Percentiles rank a stretch among this genome's conserved stretches.
These are phyloP conservation scores for Pseudomyrmex flavicornis DNA, from an alignment of 1,140 invertebrate genomes.

Conservation along the genomic window DNA sequence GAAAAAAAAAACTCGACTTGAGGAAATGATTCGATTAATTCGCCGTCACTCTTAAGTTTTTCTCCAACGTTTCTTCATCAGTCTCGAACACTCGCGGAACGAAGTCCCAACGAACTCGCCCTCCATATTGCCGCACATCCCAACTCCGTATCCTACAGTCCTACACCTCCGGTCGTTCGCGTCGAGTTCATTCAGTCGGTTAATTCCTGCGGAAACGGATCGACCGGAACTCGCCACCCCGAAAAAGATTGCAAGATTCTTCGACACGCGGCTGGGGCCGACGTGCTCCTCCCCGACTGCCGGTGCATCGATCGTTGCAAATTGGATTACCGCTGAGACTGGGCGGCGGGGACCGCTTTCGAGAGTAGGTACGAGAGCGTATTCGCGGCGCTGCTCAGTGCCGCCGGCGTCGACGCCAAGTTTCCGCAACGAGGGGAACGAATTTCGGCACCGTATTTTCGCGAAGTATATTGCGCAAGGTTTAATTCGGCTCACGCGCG, in stretches of 20 bases:
- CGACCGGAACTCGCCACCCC: conserved; percentile 27
- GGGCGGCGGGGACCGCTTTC: conserved; percentile 39
- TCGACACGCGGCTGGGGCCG: conserved; percentile 1
- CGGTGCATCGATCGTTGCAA: conserved; percentile 66
- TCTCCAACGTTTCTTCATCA: not conserved
- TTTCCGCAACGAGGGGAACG: conserved; percentile 60
- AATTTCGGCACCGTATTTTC: conserved; percentile 41
- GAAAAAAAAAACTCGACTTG: not conserved
- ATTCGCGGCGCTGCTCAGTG: conserved; percentile 47
- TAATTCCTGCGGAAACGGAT: conserved; percentile 27
- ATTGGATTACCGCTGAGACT: conserved; percentile 70
- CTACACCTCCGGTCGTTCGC: not conserved
- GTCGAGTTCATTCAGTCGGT: conserved; percentile 32
- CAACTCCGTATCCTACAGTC: not conserved
- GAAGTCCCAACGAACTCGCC: not conserved
- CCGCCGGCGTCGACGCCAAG: conserved; percentile 49
- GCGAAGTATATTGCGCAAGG: conserved; percentile 8
- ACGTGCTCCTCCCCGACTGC: conserved; percentile 32
- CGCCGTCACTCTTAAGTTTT: not conserved
- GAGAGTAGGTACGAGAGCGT: conserved; percentile 15
- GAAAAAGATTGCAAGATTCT: conserved; percentile 42
- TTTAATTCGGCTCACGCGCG: not conserved
- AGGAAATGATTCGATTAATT: conserved; percentile 29
- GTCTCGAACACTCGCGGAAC: not conserved
- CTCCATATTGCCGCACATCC: conserved; percentile 7